These are phyloP conservation scores for Dendroctonus valens DNA, from an alignment of 1,140 invertebrate genomes.

Conservation along the genomic window DNA sequence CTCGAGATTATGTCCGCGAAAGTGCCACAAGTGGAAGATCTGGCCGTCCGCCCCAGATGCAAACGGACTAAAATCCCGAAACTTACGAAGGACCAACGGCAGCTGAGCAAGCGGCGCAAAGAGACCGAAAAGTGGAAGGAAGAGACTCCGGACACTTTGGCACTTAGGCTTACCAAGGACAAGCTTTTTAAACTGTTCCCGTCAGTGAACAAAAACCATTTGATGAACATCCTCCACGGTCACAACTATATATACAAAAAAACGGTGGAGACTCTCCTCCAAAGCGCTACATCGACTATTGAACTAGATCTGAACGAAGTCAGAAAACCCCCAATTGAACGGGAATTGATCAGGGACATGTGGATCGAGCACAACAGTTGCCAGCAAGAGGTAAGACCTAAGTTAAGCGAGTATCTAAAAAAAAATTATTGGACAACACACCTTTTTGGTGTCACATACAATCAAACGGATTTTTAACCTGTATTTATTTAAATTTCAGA, in stretches of 20 bases:
- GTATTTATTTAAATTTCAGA: constrained; percentile 3
- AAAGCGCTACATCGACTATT: constrained; percentile 26
- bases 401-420: constrained; percentile 1
- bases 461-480: no score
- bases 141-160: constrained; percentile 58
- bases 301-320: no score
- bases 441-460: no score
- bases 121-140: constrained; percentile 56
- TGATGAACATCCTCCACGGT: constrained; percentile 67
- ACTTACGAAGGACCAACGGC: constrained; percentile 56
- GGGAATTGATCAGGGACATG: constrained; percentile 38
- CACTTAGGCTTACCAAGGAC: constrained; percentile 60
- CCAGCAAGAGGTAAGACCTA: constrained; percentile 10
- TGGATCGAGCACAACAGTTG: constrained; percentile 39
- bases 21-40: constrained; percentile 53
- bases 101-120: constrained; percentile 58
- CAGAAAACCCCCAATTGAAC: constrained; percentile 29
- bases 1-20: no score
- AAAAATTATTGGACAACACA: not conserved
- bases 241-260: constrained; percentile 61
- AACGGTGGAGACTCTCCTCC: constrained; percentile 55
- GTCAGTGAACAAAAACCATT: constrained; percentile 58
- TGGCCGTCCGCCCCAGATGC: constrained; percentile 30
- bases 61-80: constrained; percentile 20
- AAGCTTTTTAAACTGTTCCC: constrained; percentile 71